Base-by-base conservation (phyloP, 1,140 invertebrate species). In the Goniozus legneri region DNA sequence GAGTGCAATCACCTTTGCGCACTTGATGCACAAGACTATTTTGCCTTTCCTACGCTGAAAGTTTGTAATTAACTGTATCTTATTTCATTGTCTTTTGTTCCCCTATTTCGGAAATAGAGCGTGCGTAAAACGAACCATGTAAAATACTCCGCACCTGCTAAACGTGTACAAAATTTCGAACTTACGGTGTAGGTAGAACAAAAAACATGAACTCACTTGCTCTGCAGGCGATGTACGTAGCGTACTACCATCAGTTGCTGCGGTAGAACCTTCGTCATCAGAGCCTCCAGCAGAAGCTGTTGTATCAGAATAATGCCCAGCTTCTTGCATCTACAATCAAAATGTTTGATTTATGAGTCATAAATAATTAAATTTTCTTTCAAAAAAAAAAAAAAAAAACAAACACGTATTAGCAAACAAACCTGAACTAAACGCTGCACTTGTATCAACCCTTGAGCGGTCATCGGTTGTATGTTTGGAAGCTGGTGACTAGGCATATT, bases 221-320 rank as follows among this genome's bases (percentile, higher is more conserved):
- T 92, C 89, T 2, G 90, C 89, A 1, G 91, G 91, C 0, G 91
- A 95, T 10, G 92, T 95, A 51, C 92, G 81, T 38, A 95, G 76
- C 1, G 91, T 94, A 34, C 90, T 94, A 21, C 91, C 92, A 74
- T 95, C 92, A 2, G 91, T 95, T 3, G 91, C 92, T 22, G 91
- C 91, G 38, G 91, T 95, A 49, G 89, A 92, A n/a, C 87, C 88
- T 76, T 97, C 95, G 70, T 97, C 94, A 73, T 97, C 92, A 27
- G 91, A 93, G 2, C 89, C 90, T 19, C 84, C 87, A 14, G 87
- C 87, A 7, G 89, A 91, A 6, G 88, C 87, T 13, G 87, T 90
- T 1, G 87, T 89, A 52, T 90, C 87, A 15, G 86, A 88, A 56
- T 82, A 85, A 68, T 86, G 83, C 2, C 84, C 63, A 53, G 78